Conservation (phyloP, 2,113 vertebrate species). For the Jaculus jaculus region DNA sequence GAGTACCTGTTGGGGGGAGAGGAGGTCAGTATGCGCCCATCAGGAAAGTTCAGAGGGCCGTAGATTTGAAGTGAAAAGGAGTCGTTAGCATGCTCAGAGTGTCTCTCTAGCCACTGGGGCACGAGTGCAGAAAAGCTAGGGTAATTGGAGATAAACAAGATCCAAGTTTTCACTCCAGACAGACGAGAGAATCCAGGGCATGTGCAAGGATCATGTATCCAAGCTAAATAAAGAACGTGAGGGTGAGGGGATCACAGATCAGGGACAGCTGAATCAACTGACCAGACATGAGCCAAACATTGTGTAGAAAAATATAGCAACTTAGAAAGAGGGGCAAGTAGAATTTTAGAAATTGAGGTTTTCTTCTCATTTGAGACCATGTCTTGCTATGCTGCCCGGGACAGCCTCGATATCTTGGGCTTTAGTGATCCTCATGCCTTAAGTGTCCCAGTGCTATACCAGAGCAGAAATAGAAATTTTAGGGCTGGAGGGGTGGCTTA, state of each 20-base stretch:
- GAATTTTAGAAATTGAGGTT: background rate
- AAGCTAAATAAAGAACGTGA: background rate
- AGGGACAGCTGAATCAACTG: background rate
- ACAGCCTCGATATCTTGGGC: background rate
- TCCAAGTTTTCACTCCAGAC: background rate
- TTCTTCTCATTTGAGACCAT: background rate
- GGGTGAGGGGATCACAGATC: background rate
- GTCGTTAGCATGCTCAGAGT: too few relatives aligned
- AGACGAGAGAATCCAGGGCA: background rate
- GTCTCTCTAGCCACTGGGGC: background rate
- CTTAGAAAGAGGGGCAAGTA: background rate
- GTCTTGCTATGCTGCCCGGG: background rate
- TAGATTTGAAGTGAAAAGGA: background rate
- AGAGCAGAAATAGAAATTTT: background rate
- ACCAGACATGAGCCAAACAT: background rate
- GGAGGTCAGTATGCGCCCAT: background rate
- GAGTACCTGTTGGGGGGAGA: background rate
- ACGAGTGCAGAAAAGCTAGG: background rate
- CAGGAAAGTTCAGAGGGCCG: background rate
- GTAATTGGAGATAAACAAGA: background rate
- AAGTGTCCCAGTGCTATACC: too few relatives aligned
- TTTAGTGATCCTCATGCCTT: background rate
- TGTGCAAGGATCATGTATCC: background rate
- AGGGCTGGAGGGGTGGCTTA: too few relatives aligned
- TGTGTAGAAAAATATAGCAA: background rate